Base-by-base conservation (phyloP, 2,888 invertebrate species). In the Dasypolia templi region DNA sequence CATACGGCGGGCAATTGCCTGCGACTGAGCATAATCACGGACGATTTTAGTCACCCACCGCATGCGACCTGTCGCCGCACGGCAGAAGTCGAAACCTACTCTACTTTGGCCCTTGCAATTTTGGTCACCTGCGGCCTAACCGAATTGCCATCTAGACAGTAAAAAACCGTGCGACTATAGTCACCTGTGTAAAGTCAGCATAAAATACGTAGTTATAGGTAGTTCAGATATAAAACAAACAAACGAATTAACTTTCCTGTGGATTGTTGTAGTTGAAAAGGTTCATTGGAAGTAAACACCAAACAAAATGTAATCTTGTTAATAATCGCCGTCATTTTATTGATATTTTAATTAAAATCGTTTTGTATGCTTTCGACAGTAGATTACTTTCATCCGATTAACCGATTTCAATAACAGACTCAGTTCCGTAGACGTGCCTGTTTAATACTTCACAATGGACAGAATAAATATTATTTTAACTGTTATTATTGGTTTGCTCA, bases 311-410 rank as follows among this genome's bases (percentile, higher is more conserved):
- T 77, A 44, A 75, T 68, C 77, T 77, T 58, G 29, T 77, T 44
- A 77, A 44, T 56, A 46, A 39, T 53, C 26, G 32, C 46, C 51
- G 53, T 64, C 62, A 63, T 55, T 55, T 73, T 73, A 77, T 77
- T 79, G 17, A 49, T 66, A 74, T 77, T 77, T 75, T 74, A 77
- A 74, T 77, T 66, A 49, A 39, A 66, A 80, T 29, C 75, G 44
- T 61, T 77, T 61, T 66, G 51, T 72, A 32, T 61, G n/a, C 58
- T 63, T 77, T 58, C 26, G 17, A 2, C 1, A n/a, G 17, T 58
- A 51, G 35, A 58, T 63, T 32, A 64, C 56, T 72, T 63, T 39
- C 39, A 51, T 73, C 35, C 26, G 56, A 44, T 79, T 17, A 62
- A 29, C 56, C n/a, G 39, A 26, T 46, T 73, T 79, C 58, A 64